A percentile compares a stretch with the other conserved stretches of the same genome.
phyloP scores from a whole-genome alignment of 2,113 vertebrate species.

The Tychaedon coryphoeus region DNA sequence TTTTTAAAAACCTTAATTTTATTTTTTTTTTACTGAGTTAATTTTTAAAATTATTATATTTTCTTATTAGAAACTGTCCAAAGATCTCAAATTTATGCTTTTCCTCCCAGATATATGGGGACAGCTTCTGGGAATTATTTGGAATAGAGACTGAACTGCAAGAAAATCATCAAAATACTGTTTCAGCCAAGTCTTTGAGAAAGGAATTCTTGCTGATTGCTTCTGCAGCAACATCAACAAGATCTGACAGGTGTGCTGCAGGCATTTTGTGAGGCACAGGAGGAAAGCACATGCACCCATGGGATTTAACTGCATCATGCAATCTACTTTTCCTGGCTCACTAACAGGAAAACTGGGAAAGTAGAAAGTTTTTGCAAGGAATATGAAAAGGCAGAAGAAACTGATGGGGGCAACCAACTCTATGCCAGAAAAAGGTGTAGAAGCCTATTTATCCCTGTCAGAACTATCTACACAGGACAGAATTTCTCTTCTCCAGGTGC shows the following conservation, averaged over 20 bases:
- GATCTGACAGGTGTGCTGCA: neutral
- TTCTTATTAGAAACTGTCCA: neutral
- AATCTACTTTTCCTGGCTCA: neutral
- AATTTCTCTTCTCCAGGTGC: neutral
- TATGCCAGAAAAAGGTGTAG: neutral
- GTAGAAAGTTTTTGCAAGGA: neutral
- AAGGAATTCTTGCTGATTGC: neutral
- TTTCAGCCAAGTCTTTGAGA: neutral
- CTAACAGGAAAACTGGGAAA: neutral
- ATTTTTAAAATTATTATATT: neutral
- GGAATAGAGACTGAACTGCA: neutral
- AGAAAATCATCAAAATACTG: neutral
- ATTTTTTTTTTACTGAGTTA: neutral
- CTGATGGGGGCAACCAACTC: neutral
- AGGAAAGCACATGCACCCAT: neutral
- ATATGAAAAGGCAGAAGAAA: neutral
- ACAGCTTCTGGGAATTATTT: neutral
- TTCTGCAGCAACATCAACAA: neutral
- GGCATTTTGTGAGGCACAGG: neutral
- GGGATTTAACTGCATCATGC: neutral
- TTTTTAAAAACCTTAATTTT: neutral
- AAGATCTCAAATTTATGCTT: neutral
- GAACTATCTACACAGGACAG: neutral
- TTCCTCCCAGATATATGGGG: neutral
- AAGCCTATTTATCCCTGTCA: neutral